These are phyloP conservation scores for Holothuria glaberrima DNA, from an alignment of 35 echinoderm and acorn worm genomes.

Conservation along the genomic window DNA sequence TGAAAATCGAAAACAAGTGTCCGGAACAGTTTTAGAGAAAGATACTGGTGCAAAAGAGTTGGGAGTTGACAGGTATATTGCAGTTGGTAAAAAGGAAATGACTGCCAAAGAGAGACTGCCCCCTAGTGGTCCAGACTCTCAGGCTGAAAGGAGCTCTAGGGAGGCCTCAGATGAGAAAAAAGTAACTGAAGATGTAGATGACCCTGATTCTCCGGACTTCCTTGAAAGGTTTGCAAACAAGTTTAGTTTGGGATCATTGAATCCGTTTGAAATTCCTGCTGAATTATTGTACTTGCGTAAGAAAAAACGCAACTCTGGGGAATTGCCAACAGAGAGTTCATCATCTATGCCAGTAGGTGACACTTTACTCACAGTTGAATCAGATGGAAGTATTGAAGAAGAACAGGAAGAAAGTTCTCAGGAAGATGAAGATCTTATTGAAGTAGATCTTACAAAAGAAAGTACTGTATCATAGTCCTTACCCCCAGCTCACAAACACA, in stretches of 20 bases:
- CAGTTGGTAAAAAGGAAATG: background rate
- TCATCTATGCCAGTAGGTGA: no score
- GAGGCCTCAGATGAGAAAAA: background rate
- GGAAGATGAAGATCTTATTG: no score
- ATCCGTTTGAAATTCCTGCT: constrained; percentile 45
- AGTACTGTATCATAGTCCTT: no score
- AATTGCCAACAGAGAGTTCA: no score
- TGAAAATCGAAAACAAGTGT: background rate
- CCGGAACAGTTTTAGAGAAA: background rate
- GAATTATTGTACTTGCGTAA: constrained; percentile 6
- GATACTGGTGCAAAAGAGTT: background rate
- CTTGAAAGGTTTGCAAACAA: constrained; percentile 34
- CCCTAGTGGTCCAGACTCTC: background rate
- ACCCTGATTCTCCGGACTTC: constrained; percentile 17
- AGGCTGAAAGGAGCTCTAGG: background rate
- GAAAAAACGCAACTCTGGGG: no score
- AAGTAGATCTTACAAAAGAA: no score
- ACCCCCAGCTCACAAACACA: no score
- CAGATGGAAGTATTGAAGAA: no score
- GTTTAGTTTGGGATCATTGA: constrained; percentile 42
- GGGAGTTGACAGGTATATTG: background rate
- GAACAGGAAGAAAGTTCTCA: no score
- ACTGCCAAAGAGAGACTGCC: background rate
- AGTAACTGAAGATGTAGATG: background rate
- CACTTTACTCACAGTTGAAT: no score